Base-by-base conservation (phyloP, 2,888 invertebrate genomes). In the Phragmatobia fuliginosa region DNA sequence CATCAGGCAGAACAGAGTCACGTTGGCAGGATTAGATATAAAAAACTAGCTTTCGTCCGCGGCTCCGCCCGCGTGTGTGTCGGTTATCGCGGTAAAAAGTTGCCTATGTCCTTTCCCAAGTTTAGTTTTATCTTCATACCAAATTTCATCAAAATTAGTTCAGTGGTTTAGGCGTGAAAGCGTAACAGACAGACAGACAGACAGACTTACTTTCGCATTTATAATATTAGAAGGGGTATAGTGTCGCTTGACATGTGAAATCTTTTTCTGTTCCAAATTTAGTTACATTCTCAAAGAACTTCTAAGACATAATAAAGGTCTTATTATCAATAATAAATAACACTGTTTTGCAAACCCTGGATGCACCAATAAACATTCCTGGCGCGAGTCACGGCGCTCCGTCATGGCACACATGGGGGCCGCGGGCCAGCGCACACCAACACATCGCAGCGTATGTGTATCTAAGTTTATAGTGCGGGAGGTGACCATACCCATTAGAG, bases 321-420 rank as follows among this genome's bases (percentile, higher is more conserved):
- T 33, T 45, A 68, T 68, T 68, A 21, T 33, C 28, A n/a, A 56
- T 58, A 38, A 68, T 63, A 56, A 28, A 36, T 63, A 25, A 56
- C 61, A 21, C 16, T 25, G 62, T 68, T 61, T 67, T 85, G 80
- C 81, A 75, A 85, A 71, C 87, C 86, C 84, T 85, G 81, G 77
- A 73, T 65, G 81, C 72, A 83, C 88, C 91, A 92, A 93, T 92
- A 91, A 91, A 92, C 94, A 93, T 93, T 93, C 91, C 89, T 79
- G 76, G 85, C 84, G 85, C 85, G 73, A 92, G 93, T 93, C 94
- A 93, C 93, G 92, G 86, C 85, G 86, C 83, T 82, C 82, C 89
- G 86, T 88, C 90, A 89, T 87, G 84, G 87, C 92, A 91, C 91
- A 91, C 92, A 91, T 86, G 90, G 81, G 82, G 82, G 85, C 83